Percentiles rank a stretch among this genome's conserved stretches.
phyloP scores from a whole-genome alignment of 1,140 invertebrate genomes.

The Musca domestica region DNA sequence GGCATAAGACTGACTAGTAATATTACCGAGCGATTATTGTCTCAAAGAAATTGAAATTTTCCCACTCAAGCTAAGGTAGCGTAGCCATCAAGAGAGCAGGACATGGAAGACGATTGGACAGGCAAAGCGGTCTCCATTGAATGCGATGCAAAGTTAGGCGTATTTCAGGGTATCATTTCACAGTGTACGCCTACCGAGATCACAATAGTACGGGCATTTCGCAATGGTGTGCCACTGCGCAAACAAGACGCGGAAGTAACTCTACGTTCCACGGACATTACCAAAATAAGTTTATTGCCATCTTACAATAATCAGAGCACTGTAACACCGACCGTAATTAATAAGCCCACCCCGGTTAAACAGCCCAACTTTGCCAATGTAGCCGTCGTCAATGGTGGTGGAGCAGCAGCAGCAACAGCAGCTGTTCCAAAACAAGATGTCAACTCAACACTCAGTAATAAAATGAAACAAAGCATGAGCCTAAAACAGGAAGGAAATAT shows the following conservation, averaged over 20 bases:
- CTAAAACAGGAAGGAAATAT: not conserved
- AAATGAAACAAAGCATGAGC: slow-evolving; percentile 18
- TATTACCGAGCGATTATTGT: not conserved
- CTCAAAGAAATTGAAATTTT: not conserved
- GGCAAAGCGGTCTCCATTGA: slow-evolving; percentile 51
- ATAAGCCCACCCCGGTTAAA: slow-evolving; percentile 51
- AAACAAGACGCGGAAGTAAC: slow-evolving; percentile 60
- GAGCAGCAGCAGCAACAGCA: not conserved
- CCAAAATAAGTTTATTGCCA: slow-evolving; percentile 45
- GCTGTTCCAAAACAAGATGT: not conserved
- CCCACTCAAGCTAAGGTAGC: too few species aligned
- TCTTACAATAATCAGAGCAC: slow-evolving; percentile 31
- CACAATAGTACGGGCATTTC: slow-evolving; percentile 73
- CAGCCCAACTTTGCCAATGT: slow-evolving; percentile 45
- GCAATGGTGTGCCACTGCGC: slow-evolving; percentile 71
- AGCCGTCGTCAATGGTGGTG: not conserved
- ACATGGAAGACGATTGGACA: slow-evolving; percentile 48
- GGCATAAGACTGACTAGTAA: not conserved
- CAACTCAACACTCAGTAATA: slow-evolving; percentile 17
- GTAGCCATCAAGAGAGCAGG: not conserved
- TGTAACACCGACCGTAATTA: slow-evolving; percentile 41
- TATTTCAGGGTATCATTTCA: slow-evolving; percentile 73
- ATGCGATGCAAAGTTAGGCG: slow-evolving; percentile 46
- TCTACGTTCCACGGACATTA: slow-evolving; percentile 53
- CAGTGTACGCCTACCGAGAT: slow-evolving; percentile 70